Evolutionary conservation across 2,888 invertebrate species (phyloP).

Genomic region (Timema cristinae): DNA sequence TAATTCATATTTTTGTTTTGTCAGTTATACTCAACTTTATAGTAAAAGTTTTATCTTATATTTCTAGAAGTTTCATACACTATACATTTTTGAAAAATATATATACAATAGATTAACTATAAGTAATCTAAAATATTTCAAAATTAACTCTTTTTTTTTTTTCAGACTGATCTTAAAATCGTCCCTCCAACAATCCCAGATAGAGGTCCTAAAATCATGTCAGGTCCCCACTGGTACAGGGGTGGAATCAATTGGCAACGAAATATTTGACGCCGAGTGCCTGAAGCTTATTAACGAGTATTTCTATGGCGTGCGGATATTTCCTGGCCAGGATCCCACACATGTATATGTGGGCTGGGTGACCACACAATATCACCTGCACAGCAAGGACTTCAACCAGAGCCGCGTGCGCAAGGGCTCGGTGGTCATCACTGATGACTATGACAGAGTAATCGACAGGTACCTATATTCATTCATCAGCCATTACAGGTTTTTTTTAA

Average conservation of each 20-base stretch:
- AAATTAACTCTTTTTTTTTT: neutral
- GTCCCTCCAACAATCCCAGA: constrained; percentile 61
- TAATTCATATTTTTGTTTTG: no score
- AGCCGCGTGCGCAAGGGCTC: constrained; percentile 78
- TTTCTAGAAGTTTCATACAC: no score
- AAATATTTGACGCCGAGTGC: constrained; percentile 83
- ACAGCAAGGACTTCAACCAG: constrained; percentile 87
- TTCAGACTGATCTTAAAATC: constrained; percentile 58
- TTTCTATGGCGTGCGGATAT: constrained; percentile 84
- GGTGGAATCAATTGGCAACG: constrained; percentile 77
- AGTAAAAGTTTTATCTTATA: no score
- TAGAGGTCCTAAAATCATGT: constrained; percentile 64
- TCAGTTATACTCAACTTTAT: no score
- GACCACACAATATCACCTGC: constrained; percentile 92
- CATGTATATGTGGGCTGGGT: constrained; percentile 99
- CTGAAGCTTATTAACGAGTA: constrained; percentile 94
- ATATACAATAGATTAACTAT: no score
- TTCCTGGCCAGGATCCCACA: constrained; percentile 91
- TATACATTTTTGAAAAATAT: no score
- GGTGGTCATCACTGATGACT: constrained; percentile 75
- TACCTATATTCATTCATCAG: constrained; percentile 41
- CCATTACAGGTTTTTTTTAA: no score
- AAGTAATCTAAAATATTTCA: no score
- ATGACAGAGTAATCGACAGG: constrained; percentile 72
- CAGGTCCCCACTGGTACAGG: constrained; percentile 66